Base-by-base conservation (phyloP, 2,113 vertebrate genomes). In the Eulacestoma nigropectus region DNA sequence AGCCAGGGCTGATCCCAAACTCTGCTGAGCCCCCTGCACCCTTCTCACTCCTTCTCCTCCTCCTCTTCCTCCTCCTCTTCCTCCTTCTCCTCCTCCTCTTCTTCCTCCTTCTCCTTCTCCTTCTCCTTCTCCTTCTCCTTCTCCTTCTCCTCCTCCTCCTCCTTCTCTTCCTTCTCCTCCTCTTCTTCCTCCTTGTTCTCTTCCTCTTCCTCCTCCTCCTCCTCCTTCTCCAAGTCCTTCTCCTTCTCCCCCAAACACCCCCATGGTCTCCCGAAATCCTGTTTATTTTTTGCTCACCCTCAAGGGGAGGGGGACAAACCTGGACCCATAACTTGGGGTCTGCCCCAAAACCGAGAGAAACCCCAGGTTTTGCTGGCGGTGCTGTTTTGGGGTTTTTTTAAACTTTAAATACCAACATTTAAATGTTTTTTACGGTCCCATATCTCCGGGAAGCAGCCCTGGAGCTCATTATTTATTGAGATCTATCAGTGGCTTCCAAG, bases 201-300 rank as follows among this genome's bases (percentile, higher is more conserved):
- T 11, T 42, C 7, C 10, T 32, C 6, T 9, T 26, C 6, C 15
- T 32, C 6, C 6, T 14, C 14, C 4, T 49, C 42, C 13, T 17
- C 15, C 26, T 52, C 14, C 18, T 29, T 49, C 47, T 49, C 15
- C 53, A n/a, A n/a, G n/a, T 11, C 16, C 46, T 22, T 13, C 26
- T 29, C 10, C 18, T 52, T 13, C 22, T 23, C 25, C 32, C 46
- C 16, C n/a, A 26, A 7, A 5, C 30, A 1, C 37, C 13, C 14
- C 30, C 21, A 10, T 1, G 20, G 1, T 14, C 16, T 39, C 46
- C 35, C 46, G 3, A 55, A 80, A 55, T 16, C 7, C 0, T 3
- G 5, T 37, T 46, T 30, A 9, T 35, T n/a, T n/a, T 13, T 17
- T 64, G 7, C 9, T 33, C 41, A 6, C 16, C 21, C 41, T 10